Evolutionary conservation across 2,888 invertebrate species (phyloP).

Genomic region (Podabrus alpinus): DNA sequence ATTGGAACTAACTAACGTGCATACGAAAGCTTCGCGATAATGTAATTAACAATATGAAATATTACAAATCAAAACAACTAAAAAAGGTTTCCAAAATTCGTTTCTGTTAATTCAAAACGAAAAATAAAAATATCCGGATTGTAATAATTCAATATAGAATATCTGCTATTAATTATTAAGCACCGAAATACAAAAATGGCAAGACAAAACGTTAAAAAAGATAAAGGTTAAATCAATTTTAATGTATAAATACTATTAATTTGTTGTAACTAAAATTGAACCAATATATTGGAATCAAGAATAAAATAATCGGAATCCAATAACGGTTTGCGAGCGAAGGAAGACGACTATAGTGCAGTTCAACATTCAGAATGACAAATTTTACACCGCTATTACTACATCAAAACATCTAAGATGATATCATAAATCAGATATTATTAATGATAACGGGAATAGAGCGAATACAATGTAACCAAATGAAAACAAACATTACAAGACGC

Average conservation of each 20-base stretch:
- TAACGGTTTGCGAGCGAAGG: background rate
- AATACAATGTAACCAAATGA: constrained; percentile 38
- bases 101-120: background rate
- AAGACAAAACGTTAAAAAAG: background rate
- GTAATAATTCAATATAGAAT: background rate
- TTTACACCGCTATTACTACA: constrained; percentile 47
- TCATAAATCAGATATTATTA: constrained; percentile 49
- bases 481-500: constrained; percentile 45
- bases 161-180: background rate
- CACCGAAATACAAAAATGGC: background rate
- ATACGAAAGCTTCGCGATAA: constrained; percentile 41
- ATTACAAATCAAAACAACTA: constrained; percentile 28
- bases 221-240: too few species aligned
- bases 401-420: constrained; percentile 43
- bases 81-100: background rate
- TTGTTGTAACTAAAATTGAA: too few species aligned
- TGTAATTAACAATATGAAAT: constrained; percentile 48
- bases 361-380: constrained; percentile 36
- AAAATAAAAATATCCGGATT: background rate
- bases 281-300: too few species aligned
- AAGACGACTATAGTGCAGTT: background rate
- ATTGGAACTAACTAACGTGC: constrained; percentile 46
- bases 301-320: background rate
- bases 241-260: too few species aligned
- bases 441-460: constrained; percentile 41